Conservation (phyloP, 2,888 invertebrate species). For the Eristalinus aeneus region DNA sequence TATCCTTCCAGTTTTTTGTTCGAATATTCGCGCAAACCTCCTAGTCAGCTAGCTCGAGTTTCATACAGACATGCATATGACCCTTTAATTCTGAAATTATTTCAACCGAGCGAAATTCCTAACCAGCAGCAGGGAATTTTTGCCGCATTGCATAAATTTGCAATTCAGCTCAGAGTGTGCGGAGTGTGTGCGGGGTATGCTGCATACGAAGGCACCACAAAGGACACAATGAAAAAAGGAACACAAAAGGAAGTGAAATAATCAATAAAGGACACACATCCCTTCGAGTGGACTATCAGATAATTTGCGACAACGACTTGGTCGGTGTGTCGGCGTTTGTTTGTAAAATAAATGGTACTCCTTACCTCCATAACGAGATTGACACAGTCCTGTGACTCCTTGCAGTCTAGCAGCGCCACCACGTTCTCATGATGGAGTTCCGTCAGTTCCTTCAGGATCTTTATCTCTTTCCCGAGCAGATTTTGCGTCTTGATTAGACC, state of each 20-base stretch:
- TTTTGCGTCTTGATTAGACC: conserved; percentile 98
- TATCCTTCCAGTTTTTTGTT: conserved; percentile 16
- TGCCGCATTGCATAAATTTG: conserved; percentile 70
- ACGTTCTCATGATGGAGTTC: conserved; percentile 99
- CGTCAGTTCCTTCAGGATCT: conserved; percentile 98
- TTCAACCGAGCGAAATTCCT: conserved; percentile 46
- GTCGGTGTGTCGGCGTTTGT: neutral
- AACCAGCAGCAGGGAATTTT: conserved; percentile 20
- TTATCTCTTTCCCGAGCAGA: conserved; percentile 98
- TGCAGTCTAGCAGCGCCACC: conserved; percentile 97
- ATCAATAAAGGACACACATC: conserved; percentile 62
- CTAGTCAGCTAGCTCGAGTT: neutral
- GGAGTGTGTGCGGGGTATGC: neutral
- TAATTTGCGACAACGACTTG: neutral
- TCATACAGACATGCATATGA: conserved; percentile 27
- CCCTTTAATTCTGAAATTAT: conserved; percentile 19
- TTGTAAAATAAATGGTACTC: neutral
- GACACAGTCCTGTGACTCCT: conserved; percentile 96
- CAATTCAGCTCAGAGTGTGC: neutral
- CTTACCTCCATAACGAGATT: conserved; percentile 99
- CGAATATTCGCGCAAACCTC: neutral
- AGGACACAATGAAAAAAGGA: conserved; percentile 33
- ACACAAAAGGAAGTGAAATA: conserved; percentile 26
- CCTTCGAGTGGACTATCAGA: neutral
- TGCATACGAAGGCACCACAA: conserved; percentile 19